These are phyloP conservation scores for Chrysolina haemoptera DNA, from an alignment of 2,888 invertebrate species.

Conservation along the genomic window DNA sequence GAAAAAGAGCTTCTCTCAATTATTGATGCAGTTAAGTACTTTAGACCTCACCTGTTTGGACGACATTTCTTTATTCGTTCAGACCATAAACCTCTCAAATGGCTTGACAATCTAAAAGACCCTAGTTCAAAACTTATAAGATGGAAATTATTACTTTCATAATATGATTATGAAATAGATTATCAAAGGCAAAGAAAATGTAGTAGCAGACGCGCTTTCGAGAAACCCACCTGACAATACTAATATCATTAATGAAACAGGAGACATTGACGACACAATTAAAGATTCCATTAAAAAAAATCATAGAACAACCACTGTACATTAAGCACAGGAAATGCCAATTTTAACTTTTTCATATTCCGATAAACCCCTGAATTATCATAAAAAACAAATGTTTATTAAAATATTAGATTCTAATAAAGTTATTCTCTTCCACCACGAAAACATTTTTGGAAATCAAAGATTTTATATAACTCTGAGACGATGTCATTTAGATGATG, in stretches of 20 bases:
- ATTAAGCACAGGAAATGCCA: slow-evolving; percentile 21
- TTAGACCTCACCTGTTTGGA: slow-evolving; percentile 23
- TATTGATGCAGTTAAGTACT: background rate
- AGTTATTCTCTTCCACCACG: too few relatives aligned
- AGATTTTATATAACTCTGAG: slow-evolving; percentile 18
- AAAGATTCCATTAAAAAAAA: background rate
- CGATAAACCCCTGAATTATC: slow-evolving; percentile 22
- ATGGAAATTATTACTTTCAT: too few relatives aligned
- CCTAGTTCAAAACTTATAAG: too few relatives aligned
- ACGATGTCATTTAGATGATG: slow-evolving; percentile 14
- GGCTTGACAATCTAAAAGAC: background rate
- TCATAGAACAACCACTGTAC: slow-evolving; percentile 5
- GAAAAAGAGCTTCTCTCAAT: background rate
- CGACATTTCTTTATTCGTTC: slow-evolving; percentile 1
- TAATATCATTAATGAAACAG: too few relatives aligned
- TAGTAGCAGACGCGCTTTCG: too few relatives aligned
- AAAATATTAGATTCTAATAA: slow-evolving; percentile 11
- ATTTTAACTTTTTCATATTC: slow-evolving; percentile 20
- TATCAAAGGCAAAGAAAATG: too few relatives aligned
- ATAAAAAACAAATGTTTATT: slow-evolving; percentile 5
- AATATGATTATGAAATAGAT: too few relatives aligned
- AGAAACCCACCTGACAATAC: too few relatives aligned
- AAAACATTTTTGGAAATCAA: slow-evolving; percentile 3
- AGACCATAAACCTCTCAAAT: slow-evolving; percentile 27
- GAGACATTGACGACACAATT: background rate